Conservation (phyloP, 1,140 invertebrate species). For the Glomeris maerens region DNA sequence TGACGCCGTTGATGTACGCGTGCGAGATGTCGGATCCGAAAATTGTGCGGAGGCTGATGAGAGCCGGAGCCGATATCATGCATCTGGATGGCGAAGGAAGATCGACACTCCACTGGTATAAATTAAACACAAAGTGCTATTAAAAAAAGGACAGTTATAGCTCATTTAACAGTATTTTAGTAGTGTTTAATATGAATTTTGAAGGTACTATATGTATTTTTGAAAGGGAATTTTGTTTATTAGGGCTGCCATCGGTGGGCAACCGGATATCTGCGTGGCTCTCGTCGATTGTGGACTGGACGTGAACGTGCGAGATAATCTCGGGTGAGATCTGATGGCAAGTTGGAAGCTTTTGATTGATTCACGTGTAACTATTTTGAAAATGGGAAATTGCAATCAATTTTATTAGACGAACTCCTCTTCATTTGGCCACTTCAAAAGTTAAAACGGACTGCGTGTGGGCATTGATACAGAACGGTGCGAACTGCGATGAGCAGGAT, state of each 20-base stretch:
- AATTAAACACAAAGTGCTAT: background rate
- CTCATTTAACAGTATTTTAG: too few species aligned
- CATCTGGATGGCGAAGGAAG: slow-evolving; percentile 29
- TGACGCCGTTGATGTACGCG: slow-evolving; percentile 32
- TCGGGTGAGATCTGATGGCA: slow-evolving; percentile 23
- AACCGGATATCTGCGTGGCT: slow-evolving; percentile 33
- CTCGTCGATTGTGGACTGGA: slow-evolving; percentile 31
- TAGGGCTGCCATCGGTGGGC: slow-evolving; percentile 34
- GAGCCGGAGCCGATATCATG: slow-evolving; percentile 27
- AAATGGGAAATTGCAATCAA: background rate
- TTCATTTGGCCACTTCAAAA: slow-evolving; percentile 33
- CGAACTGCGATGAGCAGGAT: slow-evolving; percentile 29
- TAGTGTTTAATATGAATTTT: too few species aligned
- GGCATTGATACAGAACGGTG: slow-evolving; percentile 30
- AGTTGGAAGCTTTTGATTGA: background rate
- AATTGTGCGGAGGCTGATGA: slow-evolving; percentile 30
- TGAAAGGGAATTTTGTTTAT: slow-evolving; percentile 1
- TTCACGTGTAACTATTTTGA: background rate
- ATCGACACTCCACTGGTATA: slow-evolving; percentile 33
- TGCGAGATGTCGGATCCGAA: slow-evolving; percentile 33
- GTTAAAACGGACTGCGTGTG: slow-evolving; percentile 34
- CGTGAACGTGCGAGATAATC: slow-evolving; percentile 28
- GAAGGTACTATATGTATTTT: too few species aligned
- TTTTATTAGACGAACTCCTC: slow-evolving; percentile 24
- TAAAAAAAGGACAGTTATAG: slow-evolving; percentile 7